phyloP scores from a whole-genome alignment of 2,888 invertebrate genomes.

The Xestoiulus laeticollis region DNA sequence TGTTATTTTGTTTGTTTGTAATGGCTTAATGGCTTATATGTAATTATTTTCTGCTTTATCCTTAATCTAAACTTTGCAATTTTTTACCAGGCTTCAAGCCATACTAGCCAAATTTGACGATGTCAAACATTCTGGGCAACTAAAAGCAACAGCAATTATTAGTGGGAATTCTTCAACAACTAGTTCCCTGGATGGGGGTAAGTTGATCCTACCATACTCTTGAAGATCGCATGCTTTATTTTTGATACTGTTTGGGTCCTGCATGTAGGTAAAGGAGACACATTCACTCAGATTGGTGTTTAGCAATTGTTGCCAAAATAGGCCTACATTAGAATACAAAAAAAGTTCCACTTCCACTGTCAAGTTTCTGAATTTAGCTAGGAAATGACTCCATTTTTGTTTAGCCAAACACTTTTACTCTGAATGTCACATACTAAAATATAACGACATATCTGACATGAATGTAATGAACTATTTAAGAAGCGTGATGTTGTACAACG shows the following conservation, averaged over 20 bases:
- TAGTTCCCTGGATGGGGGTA: constrained; percentile 49
- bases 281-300: no score
- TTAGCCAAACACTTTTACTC: no score
- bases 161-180: constrained; percentile 47
- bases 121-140: constrained; percentile 78
- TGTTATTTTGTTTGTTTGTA: not conserved
- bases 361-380: no score
- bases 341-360: no score
- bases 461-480: no score
- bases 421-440: no score
- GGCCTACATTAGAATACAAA: no score
- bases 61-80: not conserved
- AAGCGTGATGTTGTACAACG: no score
- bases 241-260: no score
- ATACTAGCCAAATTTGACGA: constrained; percentile 89
- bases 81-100: constrained; percentile 67
- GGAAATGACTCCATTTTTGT: no score
- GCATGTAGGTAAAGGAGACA: not conserved
- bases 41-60: not conserved
- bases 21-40: not conserved
- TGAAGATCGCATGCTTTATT: not conserved
- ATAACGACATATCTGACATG: no score
- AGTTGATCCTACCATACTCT: not conserved
- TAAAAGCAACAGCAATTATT: constrained; percentile 75
- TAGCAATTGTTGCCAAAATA: no score